Evolutionary conservation across 2,113 vertebrate species (phyloP).

Genomic region (Nicator chloris): DNA sequence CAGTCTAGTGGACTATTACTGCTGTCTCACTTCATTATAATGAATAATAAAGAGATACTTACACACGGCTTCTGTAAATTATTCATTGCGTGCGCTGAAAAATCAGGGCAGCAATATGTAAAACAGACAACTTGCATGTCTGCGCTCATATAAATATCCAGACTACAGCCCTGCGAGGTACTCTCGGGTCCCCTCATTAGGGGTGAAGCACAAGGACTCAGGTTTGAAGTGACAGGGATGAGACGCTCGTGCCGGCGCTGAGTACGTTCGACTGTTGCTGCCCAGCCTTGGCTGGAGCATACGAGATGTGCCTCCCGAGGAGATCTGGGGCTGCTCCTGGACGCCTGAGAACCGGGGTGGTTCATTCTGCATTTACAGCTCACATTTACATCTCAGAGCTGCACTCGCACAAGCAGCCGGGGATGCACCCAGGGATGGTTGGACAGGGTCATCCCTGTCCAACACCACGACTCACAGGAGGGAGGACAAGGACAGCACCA

Average conservation of each 20-base stretch:
- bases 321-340: fast-evolving
- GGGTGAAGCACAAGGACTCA: background rate
- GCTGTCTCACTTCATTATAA: constrained; percentile 78
- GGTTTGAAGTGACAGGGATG: constrained; percentile 1
- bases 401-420: fast-evolving
- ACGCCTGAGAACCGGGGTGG: fast-evolving
- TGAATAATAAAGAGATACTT: constrained; percentile 82
- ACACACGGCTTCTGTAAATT: constrained; percentile 75
- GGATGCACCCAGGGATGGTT: background rate
- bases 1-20: constrained; percentile 76
- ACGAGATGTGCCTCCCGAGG: fast-evolving
- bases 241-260: background rate
- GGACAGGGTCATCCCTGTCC: too few relatives aligned
- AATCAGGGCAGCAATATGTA: constrained; percentile 69
- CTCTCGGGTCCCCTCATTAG: constrained; percentile 48
- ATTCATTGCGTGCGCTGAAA: constrained; percentile 69
- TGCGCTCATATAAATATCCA: constrained; percentile 61
- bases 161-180: constrained; percentile 37
- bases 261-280: background rate
- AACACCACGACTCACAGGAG: fast-evolving
- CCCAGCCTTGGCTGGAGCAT: fast-evolving
- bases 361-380: background rate
- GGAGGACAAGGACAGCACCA: background rate
- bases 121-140: constrained; percentile 59
- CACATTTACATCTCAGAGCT: background rate